Base-by-base conservation (phyloP, 2,113 vertebrate genomes). In the Barbus barbus region DNA sequence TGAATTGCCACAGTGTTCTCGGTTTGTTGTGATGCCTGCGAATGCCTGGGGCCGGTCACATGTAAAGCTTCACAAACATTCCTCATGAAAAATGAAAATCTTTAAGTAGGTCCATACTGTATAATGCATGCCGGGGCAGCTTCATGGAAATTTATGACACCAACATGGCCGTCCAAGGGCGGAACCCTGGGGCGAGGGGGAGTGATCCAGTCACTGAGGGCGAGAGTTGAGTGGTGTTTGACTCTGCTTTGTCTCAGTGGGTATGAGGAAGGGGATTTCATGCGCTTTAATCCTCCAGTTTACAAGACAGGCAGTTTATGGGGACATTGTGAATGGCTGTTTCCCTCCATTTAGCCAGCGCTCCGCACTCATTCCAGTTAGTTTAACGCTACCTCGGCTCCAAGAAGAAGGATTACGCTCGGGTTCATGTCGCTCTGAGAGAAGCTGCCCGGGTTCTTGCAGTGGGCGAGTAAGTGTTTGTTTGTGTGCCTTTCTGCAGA, bases 301-400 rank as follows among this genome's bases (percentile, higher is more conserved):
- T 87, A 89, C 86, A 89, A 86, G 85, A 84, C 86, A 81, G 79
- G 44, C 82, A 81, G 61, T 87, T 88, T 83, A 89, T 38, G 41
- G 86, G 88, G 74, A 77, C 86, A 89, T 87, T 89, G 88, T 87
- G 78, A 87, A 87, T 74, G 86, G 81, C 86, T 89, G 88, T 83
- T 85, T 89, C 84, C 88, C 86, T 82, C 78, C 84, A 89, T 87
- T 89, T 87, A 85, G 84, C 84, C 72, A 87, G 78, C 14, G 38
- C 72, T 33, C 36, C 51, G 14, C 74, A 60, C 84, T 89, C 88
- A 87, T 87, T 86, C 86, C 88, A 85, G 84, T 86, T 87, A 86
- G 88, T 89, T 89, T 89, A 87, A 89, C 81, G 82, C 86, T 87
- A 84, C 84, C 84, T 78, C 20, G 58, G 81, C 36, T 87, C 86